phyloP scores from a whole-genome alignment of 2,888 invertebrate genomes.

The Macropis europaea region DNA sequence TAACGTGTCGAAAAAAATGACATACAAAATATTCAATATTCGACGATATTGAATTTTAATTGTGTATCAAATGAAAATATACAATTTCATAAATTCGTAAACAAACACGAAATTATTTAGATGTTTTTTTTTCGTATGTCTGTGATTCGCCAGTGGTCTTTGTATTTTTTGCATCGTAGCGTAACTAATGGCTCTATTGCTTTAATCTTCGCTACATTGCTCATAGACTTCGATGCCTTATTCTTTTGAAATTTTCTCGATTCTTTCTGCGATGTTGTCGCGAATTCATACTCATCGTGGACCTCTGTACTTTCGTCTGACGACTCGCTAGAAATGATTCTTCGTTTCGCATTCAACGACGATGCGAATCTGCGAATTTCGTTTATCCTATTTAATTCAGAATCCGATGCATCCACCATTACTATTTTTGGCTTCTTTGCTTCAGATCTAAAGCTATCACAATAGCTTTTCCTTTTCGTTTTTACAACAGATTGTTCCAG shows the following conservation, averaged over 20 bases:
- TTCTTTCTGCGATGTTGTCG: too few species aligned
- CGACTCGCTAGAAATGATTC: not conserved
- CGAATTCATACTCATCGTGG: too few species aligned
- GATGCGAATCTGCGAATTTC: not conserved
- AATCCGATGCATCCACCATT: not conserved
- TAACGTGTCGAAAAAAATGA: not conserved
- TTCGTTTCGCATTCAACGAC: not conserved
- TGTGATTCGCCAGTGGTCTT: not conserved
- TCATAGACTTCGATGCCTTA: not conserved
- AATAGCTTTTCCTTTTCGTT: not conserved
- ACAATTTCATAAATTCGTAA: not conserved
- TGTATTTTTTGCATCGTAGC: not conserved
- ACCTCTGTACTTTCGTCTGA: not conserved
- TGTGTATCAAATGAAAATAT: not conserved
- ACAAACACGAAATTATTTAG: not conserved
- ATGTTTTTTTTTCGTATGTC: not conserved
- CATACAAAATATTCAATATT: not conserved
- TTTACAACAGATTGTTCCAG: not conserved
- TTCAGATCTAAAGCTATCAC: not conserved
- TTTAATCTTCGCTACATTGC: not conserved
- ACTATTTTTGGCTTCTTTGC: not conserved
- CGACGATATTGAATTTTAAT: not conserved
- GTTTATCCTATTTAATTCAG: constrained; percentile 4
- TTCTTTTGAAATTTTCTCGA: too few species aligned
- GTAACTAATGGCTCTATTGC: not conserved